Evolutionary conservation across 2,888 invertebrate genomes (phyloP), one percentile per base, ranked within the genome.

Genomic region (Lycia hirtaria): DNA sequence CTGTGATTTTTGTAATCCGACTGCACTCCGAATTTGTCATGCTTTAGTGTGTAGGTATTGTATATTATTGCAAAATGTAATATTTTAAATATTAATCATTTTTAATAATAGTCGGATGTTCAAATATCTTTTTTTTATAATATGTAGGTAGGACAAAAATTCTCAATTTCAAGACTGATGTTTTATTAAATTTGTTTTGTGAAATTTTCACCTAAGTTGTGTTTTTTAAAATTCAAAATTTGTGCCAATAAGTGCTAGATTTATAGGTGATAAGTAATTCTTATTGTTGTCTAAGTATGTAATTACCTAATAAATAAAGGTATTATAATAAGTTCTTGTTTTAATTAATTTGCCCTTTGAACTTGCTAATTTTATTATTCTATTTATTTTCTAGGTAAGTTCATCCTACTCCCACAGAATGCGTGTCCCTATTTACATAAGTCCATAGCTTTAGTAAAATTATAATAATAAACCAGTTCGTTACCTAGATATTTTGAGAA

Each of bases 161-260:
- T 35, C 14, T 12, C 5, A 15, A 19, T 38, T 43, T 12, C 35
- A 57, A 57, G 52, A 38, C 44, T 49, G 38, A 58, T 38, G 10
- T 38, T 38, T n/a, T n/a, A n/a, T n/a, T n/a, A n/a, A n/a, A n/a
- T n/a, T n/a, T n/a, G n/a, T n/a, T n/a, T n/a, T n/a, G n/a, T n/a
- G n/a, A n/a, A n/a, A n/a, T n/a, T n/a, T n/a, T n/a, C n/a, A n/a
- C n/a, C n/a, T n/a, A n/a, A 12, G 20, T 38, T 2, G 49, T 33
- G 61, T 26, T 41, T 15, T 28, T 6, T 26, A 24, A 40, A 32
- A n/a, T n/a, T n/a, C 32, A 15, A 47, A 62, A 57, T 32, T 28
- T 48, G 26, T 59, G 43, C 53, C 26, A 14, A 35, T 1, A n/a
- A 10, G 17, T 17, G 35, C 35, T 17, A 10, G 17, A 35, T 35